Base-by-base conservation (phyloP, 2,888 invertebrate species). In the Ariolimax columbianus region DNA sequence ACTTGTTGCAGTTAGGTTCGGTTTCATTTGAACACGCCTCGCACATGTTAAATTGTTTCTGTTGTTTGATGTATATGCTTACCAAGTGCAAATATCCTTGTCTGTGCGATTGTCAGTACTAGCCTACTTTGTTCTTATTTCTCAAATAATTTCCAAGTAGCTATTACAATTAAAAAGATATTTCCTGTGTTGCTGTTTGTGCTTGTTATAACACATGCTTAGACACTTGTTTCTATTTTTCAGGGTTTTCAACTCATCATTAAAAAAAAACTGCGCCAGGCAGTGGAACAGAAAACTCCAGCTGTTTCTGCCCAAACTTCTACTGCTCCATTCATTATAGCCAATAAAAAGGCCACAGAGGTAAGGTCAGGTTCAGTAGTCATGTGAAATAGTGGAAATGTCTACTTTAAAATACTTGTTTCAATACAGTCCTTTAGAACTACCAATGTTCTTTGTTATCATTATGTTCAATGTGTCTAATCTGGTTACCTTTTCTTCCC, bases 211-310 rank as follows among this genome's bases (percentile, higher is more conserved):
- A n/a, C n/a, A n/a, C n/a, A n/a, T n/a, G n/a, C n/a, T n/a, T n/a
- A n/a, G n/a, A n/a, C n/a, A n/a, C n/a, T n/a, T n/a, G n/a, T n/a
- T n/a, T n/a, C n/a, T n/a, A 7, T 36, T 51, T 87, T 88, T 33
- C 90, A 93, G 91, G 93, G 93, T 7, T 93, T 93, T 84, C 93
- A 93, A 88, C 85, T 93, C 78, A 93, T 93, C 36, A 88, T 86
- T 30, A 84, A 85, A 55, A 85, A 85, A 59, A 83, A 73, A 59
- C 40, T 82, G 6, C 63, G 78, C 26, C 84, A 80, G 59, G 59
- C 70, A 30, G 81, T 72, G 55, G 80, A 82, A 19, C 55, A 83
- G 26, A 78, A 82, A 0, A 83, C 89, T 17, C 88, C 89, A 38
- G 43, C 36, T 23, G 43, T n/a, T 73, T 63, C 73, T 33, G 38